Conservation (phyloP, 2,113 vertebrate species). For the Notothenia rossii region DNA sequence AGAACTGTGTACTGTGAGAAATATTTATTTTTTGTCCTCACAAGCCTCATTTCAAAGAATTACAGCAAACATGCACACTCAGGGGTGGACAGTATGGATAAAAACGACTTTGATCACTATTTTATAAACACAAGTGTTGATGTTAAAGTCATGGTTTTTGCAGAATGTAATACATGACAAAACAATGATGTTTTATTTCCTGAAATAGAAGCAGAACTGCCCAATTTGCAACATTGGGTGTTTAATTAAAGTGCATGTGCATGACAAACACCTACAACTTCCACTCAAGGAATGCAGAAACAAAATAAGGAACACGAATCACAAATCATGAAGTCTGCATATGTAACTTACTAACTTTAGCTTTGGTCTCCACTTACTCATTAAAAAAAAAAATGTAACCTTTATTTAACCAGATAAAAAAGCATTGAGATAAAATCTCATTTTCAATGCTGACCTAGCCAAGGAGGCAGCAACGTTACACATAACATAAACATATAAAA, state of each 20-base stretch:
- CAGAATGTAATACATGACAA: no score
- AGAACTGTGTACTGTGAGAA: conserved; percentile 19
- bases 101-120: neutral
- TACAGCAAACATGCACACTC: neutral
- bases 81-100: neutral
- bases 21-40: conserved; percentile 2
- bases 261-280: neutral
- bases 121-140: neutral
- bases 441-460: no score
- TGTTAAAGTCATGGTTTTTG: no score
- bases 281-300: neutral
- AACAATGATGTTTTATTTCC: no score
- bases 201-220: neutral
- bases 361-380: neutral
- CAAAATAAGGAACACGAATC: neutral
- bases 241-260: neutral
- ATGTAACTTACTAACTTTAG: neutral
- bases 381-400: no score
- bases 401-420: no score
- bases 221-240: neutral
- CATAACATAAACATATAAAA: no score
- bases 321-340: no score
- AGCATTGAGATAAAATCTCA: no score
- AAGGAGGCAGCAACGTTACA: no score
- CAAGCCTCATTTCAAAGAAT: conserved; percentile 13